Base-by-base conservation (phyloP, 2,113 vertebrate species). In the Carollia perspicillata region DNA sequence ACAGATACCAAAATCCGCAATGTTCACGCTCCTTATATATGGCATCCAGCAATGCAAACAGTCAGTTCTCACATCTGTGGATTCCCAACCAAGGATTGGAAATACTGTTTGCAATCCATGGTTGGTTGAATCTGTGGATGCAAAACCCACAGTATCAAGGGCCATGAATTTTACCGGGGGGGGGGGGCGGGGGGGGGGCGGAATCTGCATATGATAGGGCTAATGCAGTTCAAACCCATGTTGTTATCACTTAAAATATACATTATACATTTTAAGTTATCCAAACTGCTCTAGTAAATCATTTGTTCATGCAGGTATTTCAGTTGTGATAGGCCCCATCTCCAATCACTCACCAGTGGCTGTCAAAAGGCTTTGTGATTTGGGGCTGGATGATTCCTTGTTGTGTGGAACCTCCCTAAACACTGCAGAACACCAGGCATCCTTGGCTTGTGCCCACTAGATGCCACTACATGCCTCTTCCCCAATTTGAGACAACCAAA, bases 401-500 rank as follows among this genome's bases (percentile, higher is more conserved):
- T 7, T 58, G 42, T 49, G 3, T 84, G 42, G 51, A 90, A 87
- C 55, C 71, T 71, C 53, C 58, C 88, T 86, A 87, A 68, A 53
- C 66, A 63, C 18, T 95, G 68, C 35, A 60, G 90, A 87, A 96
- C 14, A 92, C 30, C 89, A 55, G 89, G 51, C 23, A 79, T 49
- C 40, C 58, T 72, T 83, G 81, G 71, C 53, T 85, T 12, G 1
- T 55, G n/a, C 28, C 81, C 95, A 93, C 55, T 72, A 83, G 95
- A 91, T 63, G 22, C 65, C 66, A 84, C 68, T 2, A 4, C 33
- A 85, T 10, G 3, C 44, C 47, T 33, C 63, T 37, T 87, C 66
- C 30, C 23, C 37, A 5, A 65, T 33, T 13, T 42, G 28, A 71
- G 35, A 96, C 49, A 85, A 42, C 83, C 84, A 90, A 95, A 94